Conservation (phyloP, 1,140 invertebrate species). For the Sitobion miscanthi region DNA sequence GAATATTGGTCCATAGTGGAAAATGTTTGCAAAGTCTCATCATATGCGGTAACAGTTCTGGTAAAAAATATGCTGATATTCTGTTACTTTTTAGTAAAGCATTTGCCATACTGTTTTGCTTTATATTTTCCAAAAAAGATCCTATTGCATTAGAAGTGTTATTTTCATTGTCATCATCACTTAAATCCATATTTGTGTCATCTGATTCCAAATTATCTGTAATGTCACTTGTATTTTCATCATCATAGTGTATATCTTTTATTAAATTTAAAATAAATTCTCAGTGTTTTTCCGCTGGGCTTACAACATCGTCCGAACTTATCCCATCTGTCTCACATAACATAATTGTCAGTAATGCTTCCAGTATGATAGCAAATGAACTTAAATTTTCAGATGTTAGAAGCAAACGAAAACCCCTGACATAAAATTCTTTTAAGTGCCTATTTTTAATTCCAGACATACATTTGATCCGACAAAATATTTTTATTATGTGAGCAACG, state of each 20-base stretch:
- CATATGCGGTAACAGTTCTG: not conserved
- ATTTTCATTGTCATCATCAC: not conserved
- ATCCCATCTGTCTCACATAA: not conserved
- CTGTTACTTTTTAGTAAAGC: not conserved
- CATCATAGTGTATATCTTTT: not conserved
- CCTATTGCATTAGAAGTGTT: not conserved
- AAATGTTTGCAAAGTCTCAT: not conserved
- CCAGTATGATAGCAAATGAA: not conserved
- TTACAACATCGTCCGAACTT: not conserved
- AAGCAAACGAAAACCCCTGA: not conserved
- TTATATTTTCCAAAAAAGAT: constrained; percentile 5
- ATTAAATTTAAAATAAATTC: constrained; percentile 23
- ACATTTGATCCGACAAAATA: not conserved
- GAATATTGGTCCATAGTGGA: no score
- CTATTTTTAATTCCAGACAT: not conserved
- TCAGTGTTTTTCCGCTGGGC: not conserved
- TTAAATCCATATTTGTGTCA: not conserved
- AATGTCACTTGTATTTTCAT: not conserved
- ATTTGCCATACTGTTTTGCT: not conserved
- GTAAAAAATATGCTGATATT: constrained; percentile 2
- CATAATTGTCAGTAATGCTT: not conserved
- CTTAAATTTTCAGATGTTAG: not conserved
- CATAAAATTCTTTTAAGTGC: not conserved
- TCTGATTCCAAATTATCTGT: not conserved
- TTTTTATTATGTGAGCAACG: not conserved